These are phyloP conservation scores for Sepiola atlantica DNA, from an alignment of 2,888 invertebrate species.

Conservation along the genomic window DNA sequence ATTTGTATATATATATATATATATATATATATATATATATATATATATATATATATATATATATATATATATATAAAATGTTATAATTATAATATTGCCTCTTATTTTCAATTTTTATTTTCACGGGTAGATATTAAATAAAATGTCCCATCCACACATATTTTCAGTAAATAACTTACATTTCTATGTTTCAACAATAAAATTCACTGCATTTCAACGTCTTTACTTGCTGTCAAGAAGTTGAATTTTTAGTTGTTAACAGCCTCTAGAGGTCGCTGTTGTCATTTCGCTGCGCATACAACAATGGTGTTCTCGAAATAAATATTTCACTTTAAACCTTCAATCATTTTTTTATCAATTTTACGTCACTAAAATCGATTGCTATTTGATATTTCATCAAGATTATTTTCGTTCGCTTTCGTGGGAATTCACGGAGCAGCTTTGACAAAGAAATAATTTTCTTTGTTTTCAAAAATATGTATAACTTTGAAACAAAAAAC, in stretches of 20 bases:
- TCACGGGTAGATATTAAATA: neutral
- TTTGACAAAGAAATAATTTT: neutral
- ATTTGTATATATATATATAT: neutral
- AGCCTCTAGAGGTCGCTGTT: neutral
- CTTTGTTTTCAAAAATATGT: too few relatives aligned
- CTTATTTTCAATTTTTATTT: neutral
- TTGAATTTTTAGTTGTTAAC: neutral
- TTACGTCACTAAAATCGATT: neutral
- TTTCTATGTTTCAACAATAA: neutral
- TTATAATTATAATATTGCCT: neutral
- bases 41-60: neutral
- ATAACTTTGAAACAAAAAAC: too few relatives aligned
- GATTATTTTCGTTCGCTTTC: neutral
- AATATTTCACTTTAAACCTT: neutral
- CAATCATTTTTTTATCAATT: too few relatives aligned
- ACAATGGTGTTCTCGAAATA: neutral
- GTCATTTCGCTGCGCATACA: neutral
- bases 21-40: neutral
- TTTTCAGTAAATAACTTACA: neutral
- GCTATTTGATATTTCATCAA: neutral
- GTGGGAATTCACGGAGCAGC: neutral
- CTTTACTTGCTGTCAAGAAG: neutral
- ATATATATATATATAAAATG: neutral
- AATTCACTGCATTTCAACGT: neutral
- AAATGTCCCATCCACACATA: too few relatives aligned